Base-by-base conservation (phyloP, 2,113 vertebrate genomes). In the Heloderma charlesbogerti region DNA sequence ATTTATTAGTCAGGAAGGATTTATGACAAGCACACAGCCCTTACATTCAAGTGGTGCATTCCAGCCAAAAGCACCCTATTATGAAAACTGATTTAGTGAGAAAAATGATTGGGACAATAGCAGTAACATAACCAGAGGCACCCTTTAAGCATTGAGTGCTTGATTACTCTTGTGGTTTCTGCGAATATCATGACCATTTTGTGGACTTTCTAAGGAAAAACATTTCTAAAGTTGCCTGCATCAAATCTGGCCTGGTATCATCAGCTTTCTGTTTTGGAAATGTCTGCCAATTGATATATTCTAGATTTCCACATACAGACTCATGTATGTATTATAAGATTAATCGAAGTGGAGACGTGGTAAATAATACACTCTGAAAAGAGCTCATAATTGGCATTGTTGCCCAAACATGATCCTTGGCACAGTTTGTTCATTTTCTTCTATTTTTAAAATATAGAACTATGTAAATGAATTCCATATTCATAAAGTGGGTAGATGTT, bases 121-220 rank as follows among this genome's bases (percentile, higher is more conserved):
- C 77, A 81, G 87, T 29, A 67, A 80, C n/a, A 69, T n/a, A 87
- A 57, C 43, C 60, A 51, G 34, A 51, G n/a, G n/a, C 27, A 71
- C 13, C 69, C 29, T 71, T 81, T 54, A n/a, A 51, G 6, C 51
- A 48, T 7, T 37, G 20, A 54, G 6, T 54, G 18, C 2, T 69
- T 86, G 29, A 48, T 72, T 72, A 71, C 67, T 82, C 7, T 81
- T 89, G 34, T 89, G 48, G 88, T 81, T 88, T 71, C 66, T 34
- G 43, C 48, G 29, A 71, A n/a, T 87, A 29, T 29, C 20, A 60
- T 60, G 43, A 18, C 2, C 54, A 31, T 84, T 75, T 84, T 75
- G 29, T 84, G 80, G 51, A 22, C 29, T 60, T 74, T 63, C 6
- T 57, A 84, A 60, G 45, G 34, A 29, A 25, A 89, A 75, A 45